Evolutionary conservation across 1,140 invertebrate species (phyloP).

Genomic region (Drosophila watanabei): DNA sequence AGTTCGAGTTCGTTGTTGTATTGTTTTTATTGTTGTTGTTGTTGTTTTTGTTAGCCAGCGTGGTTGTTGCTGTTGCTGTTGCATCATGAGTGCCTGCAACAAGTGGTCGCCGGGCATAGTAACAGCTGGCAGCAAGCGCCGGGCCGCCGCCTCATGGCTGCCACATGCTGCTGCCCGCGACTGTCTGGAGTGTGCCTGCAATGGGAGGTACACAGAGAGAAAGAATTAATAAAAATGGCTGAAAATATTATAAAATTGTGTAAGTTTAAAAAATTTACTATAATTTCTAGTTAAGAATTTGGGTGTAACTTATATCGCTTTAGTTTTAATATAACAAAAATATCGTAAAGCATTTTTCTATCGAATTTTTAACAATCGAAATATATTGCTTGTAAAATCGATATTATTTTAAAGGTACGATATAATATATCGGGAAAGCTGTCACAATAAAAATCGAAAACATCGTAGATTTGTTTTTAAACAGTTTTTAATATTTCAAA

Average conservation of each 20-base stretch:
- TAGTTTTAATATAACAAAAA: no score
- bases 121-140: conserved; percentile 41
- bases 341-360: no score
- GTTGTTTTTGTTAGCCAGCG: neutral
- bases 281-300: no score
- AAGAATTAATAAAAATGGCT: neutral
- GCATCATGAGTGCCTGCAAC: conserved; percentile 70
- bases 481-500: no score
- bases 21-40: conserved; percentile 7
- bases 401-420: no score
- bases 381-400: no score
- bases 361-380: neutral
- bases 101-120: conserved; percentile 66
- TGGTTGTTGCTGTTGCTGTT: conserved; percentile 45
- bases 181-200: conserved; percentile 2
- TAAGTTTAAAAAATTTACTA: no score
- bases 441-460: no score
- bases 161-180: conserved; percentile 47
- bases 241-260: no score
- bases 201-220: neutral
- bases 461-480: no score
- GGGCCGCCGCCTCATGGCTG: conserved; percentile 63
- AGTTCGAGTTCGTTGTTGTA: conserved; percentile 64
- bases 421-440: no score
- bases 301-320: no score